Evolutionary conservation across 2,113 vertebrate species (phyloP).

Genomic region (Helogale parvula): DNA sequence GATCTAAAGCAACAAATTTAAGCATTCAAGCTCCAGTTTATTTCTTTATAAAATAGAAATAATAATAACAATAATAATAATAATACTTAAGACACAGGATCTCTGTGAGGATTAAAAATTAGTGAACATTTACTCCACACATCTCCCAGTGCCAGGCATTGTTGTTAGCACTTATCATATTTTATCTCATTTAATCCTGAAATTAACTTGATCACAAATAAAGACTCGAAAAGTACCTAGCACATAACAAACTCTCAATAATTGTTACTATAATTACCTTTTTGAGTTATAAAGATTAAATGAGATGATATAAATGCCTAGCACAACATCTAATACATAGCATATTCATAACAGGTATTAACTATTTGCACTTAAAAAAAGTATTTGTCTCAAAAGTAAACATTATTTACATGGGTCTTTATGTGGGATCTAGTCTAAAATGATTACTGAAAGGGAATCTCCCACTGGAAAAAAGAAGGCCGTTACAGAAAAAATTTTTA

Average conservation of each 20-base stretch:
- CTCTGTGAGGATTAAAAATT: neutral
- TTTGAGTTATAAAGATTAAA: conserved; percentile 27
- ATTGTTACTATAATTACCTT: neutral
- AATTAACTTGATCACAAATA: conserved; percentile 15
- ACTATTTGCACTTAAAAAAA: conserved; percentile 10
- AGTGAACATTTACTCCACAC: neutral
- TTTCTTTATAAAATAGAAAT: neutral
- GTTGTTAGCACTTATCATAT: neutral
- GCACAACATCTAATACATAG: neutral
- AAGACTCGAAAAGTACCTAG: conserved; percentile 21
- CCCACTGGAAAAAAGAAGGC: neutral
- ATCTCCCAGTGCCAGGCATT: neutral
- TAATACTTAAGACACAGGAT: neutral
- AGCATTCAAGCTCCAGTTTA: neutral
- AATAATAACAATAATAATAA: neutral
- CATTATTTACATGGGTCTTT: neutral
- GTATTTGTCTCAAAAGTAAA: conserved; percentile 31
- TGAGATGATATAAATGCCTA: conserved; percentile 11
- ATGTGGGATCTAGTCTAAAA: neutral
- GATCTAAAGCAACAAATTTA: neutral
- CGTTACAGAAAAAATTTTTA: conserved; percentile 6
- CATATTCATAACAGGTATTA: neutral
- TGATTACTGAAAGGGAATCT: neutral
- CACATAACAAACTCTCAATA: neutral
- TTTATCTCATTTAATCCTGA: conserved; percentile 23